Conservation (phyloP, 2,113 vertebrate species). For the Helogale parvula region DNA sequence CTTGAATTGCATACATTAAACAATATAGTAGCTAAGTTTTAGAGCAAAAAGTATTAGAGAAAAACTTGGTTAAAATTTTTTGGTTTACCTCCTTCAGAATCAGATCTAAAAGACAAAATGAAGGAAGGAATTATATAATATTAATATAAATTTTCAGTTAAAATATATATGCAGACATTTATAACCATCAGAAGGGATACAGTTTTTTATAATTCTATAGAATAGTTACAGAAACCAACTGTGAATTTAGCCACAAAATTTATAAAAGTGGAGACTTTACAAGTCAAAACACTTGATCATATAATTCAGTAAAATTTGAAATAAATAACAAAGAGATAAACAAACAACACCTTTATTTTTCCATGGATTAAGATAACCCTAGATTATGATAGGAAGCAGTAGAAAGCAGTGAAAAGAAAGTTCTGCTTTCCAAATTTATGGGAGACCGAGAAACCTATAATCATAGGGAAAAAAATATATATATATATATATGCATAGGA, state of each 20-base stretch:
- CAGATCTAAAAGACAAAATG: neutral
- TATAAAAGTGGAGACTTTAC: neutral
- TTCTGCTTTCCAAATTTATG: neutral
- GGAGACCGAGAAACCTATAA: neutral
- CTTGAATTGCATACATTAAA: neutral
- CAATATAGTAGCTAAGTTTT: neutral
- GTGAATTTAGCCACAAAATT: neutral
- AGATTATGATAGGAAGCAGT: neutral
- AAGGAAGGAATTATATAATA: neutral
- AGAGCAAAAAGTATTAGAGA: conserved; percentile 13
- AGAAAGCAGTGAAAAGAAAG: conserved; percentile 4
- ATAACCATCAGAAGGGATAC: neutral
- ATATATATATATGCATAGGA: too few species aligned
- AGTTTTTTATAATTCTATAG: neutral
- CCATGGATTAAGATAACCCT: neutral
- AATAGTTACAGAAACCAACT: conserved; percentile 12
- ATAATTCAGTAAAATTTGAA: neutral
- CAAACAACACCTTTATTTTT: neutral
- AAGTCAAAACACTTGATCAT: neutral
- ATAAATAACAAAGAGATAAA: neutral
- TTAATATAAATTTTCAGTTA: neutral
- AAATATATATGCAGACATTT: neutral
- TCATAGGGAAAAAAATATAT: neutral
- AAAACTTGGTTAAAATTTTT: neutral
- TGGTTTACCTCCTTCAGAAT: neutral